Percentiles rank a stretch among this genome's conserved stretches.
Evolutionary conservation across 2,888 invertebrate species (phyloP).

Genomic region (Acrocera orbiculus): DNA sequence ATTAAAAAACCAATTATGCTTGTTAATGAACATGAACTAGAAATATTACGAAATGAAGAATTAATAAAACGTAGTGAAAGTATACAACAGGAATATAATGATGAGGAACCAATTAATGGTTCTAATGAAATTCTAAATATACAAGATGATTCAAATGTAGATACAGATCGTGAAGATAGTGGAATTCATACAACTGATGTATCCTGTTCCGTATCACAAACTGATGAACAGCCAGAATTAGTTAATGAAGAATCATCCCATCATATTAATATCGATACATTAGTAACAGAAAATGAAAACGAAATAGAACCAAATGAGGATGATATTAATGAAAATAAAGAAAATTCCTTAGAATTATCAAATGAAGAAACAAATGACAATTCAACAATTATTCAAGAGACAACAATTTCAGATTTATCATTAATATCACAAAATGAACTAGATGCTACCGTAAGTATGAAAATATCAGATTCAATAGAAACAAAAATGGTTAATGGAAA

Average conservation of each 20-base stretch:
- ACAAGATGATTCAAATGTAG: constrained; percentile 17
- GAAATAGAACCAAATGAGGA: neutral
- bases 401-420: neutral
- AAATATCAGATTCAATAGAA: too few relatives aligned
- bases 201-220: constrained; percentile 53
- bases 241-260: constrained; percentile 14
- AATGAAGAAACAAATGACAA: neutral
- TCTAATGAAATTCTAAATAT: constrained; percentile 11
- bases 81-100: constrained; percentile 4
- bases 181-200: constrained; percentile 54
- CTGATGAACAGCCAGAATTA: constrained; percentile 50
- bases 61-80: constrained; percentile 14
- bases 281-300: too few relatives aligned
- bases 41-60: constrained; percentile 32
- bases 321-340: neutral
- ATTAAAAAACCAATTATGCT: constrained; percentile 23
- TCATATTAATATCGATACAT: constrained; percentile 4
- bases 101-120: constrained; percentile 9
- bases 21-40: constrained; percentile 34
- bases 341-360: too few relatives aligned
- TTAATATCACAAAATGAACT: constrained; percentile 8
- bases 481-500: too few relatives aligned
- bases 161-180: constrained; percentile 53
- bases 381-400: constrained; percentile 4
- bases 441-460: constrained; percentile 14